A percentile compares a stretch with the other conserved stretches of the same genome.
Evolutionary conservation across 1,140 invertebrate species (phyloP).

Genomic region (Chironomus striatipennis): DNA sequence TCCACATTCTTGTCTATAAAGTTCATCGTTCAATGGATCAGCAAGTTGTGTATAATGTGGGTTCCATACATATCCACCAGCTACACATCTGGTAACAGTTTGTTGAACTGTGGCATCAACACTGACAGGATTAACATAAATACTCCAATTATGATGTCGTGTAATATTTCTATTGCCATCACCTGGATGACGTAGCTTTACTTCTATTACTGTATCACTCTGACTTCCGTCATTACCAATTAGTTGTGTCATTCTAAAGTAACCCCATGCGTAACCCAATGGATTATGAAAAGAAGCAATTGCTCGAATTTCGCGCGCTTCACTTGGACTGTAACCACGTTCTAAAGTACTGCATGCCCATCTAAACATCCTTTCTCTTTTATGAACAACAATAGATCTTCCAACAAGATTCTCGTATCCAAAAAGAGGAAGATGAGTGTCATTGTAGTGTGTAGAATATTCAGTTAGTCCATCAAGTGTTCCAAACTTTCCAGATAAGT

Average conservation of each 20-base stretch:
- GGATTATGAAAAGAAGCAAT: conserved; percentile 91
- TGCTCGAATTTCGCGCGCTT: conserved; percentile 72
- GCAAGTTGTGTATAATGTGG: conserved; percentile 84
- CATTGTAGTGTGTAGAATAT: conserved; percentile 58
- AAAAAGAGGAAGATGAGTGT: conserved; percentile 76
- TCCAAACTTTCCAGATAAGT: conserved; percentile 86
- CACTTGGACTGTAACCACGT: conserved; percentile 74
- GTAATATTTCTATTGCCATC: conserved; percentile 75
- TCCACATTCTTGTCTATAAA: conserved; percentile 80
- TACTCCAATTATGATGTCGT: conserved; percentile 79
- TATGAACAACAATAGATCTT: conserved; percentile 78
- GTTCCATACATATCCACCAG: conserved; percentile 87
- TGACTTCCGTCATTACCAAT: conserved; percentile 75
- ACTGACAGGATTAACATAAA: conserved; percentile 88
- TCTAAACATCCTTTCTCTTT: conserved; percentile 51
- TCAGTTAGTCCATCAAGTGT: conserved; percentile 50
- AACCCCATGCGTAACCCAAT: conserved; percentile 74
- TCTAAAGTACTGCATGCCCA: conserved; percentile 81
- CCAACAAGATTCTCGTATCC: conserved; percentile 63
- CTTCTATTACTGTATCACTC: conserved; percentile 83
- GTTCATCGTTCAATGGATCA: conserved; percentile 75
- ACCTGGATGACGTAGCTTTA: conserved; percentile 77
- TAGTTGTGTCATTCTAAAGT: conserved; percentile 80
- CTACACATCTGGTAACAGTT: conserved; percentile 72
- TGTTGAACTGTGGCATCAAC: conserved; percentile 80